These are phyloP conservation scores for Alfaro cultratus DNA, from an alignment of 2,797 vertebrate species.

Conservation along the genomic window DNA sequence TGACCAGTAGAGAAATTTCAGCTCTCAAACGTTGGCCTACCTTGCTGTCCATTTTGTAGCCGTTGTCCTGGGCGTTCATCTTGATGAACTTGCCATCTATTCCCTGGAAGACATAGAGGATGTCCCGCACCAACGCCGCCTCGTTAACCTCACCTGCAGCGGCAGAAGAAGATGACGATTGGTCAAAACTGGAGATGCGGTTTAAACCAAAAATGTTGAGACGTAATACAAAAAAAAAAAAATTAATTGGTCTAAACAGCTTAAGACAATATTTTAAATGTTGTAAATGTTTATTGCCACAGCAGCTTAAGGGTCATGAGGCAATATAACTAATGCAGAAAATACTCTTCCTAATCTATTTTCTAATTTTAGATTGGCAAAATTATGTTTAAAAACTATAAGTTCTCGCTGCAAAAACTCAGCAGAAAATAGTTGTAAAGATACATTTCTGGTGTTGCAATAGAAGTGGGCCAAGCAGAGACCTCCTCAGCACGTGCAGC, in stretches of 20 bases:
- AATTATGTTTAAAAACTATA: neutral
- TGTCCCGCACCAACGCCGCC: constrained; percentile 91
- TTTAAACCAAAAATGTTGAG: neutral
- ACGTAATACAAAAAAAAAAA: neutral
- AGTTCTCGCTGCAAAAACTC: neutral
- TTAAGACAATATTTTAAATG: neutral
- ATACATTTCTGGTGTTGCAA: neutral
- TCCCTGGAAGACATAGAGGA: constrained; percentile 98
- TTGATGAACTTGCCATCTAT: constrained; percentile 97
- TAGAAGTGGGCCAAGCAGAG: neutral
- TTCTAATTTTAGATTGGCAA: neutral
- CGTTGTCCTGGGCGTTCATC: constrained; percentile 91
- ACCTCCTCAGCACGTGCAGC: neutral
- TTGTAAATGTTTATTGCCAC: neutral
- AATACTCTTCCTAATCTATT: too few species aligned
- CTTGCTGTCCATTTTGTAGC: constrained; percentile 95
- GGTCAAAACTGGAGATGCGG: neutral
- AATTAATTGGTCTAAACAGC: neutral
- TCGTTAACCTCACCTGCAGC: constrained; percentile 86
- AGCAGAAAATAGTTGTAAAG: neutral
- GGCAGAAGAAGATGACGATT: neutral
- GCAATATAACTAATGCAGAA: neutral
- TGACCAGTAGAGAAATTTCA: neutral
- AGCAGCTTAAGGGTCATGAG: neutral
- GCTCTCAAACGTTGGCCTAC: constrained; percentile 68